Percentiles rank a stretch among this genome's conserved stretches.
Evolutionary conservation across 2,797 vertebrate genomes (phyloP).

Genomic region (Eulemur coronatus): DNA sequence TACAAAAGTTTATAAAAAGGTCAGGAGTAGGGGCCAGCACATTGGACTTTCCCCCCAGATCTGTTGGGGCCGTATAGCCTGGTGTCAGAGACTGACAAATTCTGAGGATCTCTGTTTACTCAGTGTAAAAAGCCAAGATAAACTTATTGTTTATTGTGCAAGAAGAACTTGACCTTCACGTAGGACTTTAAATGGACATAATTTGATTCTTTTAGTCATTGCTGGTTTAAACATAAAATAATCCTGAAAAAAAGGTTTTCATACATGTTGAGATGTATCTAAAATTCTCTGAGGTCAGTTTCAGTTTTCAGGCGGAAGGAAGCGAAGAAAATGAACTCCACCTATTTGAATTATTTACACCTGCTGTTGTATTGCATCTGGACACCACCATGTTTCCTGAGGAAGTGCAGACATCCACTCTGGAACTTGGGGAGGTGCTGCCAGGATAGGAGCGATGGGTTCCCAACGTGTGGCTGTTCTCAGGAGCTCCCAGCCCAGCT

Average conservation of each 20-base stretch:
- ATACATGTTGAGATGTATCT: background rate
- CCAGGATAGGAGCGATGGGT: background rate
- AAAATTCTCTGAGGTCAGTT: background rate
- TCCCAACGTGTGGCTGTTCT: background rate
- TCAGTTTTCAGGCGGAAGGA: background rate
- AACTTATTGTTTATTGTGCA: background rate
- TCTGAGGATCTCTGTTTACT: background rate
- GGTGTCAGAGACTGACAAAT: background rate
- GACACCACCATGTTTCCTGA: background rate
- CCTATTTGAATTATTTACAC: background rate
- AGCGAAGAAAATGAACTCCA: background rate
- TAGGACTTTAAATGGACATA: background rate
- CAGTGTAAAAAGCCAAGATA: background rate
- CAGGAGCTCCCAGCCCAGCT: background rate
- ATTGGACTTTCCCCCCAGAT: constrained; percentile 1
- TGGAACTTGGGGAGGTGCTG: background rate
- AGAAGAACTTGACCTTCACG: background rate
- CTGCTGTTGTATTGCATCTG: background rate
- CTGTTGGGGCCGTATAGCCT: background rate
- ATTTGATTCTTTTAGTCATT: constrained; percentile 19
- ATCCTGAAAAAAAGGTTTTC: constrained; percentile 1
- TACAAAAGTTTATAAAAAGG: constrained; percentile 45
- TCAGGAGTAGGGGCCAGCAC: constrained; percentile 5
- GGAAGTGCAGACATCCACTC: background rate
- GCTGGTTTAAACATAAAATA: constrained; percentile 25